These are phyloP conservation scores for Pseudomyrmex sp. DNA, from an alignment of 1,140 invertebrate genomes.

Conservation along the genomic window DNA sequence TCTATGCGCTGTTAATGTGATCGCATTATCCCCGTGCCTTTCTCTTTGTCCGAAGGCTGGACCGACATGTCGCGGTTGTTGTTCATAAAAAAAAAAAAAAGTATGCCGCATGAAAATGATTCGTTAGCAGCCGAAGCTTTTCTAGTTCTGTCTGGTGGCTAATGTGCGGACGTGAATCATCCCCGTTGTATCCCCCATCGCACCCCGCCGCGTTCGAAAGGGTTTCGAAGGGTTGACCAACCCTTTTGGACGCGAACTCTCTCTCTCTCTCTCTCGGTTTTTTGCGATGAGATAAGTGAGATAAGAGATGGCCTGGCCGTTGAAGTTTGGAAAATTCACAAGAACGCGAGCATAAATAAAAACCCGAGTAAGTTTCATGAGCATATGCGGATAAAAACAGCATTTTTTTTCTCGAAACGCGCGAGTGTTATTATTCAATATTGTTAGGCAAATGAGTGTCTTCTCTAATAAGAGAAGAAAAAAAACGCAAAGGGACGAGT, in stretches of 20 bases:
- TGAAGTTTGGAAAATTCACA: background rate
- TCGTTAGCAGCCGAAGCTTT: slow-evolving; percentile 36
- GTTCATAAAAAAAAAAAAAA: slow-evolving; percentile 36
- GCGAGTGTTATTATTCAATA: background rate
- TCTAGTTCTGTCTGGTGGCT: slow-evolving; percentile 41
- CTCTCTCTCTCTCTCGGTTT: slow-evolving; percentile 2
- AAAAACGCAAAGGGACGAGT: background rate
- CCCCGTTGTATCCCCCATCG: slow-evolving; percentile 47
- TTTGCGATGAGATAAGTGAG: slow-evolving; percentile 40
- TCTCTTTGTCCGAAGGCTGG: background rate
- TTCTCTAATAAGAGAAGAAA: background rate
- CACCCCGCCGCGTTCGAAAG: slow-evolving; percentile 14
- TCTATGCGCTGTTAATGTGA: slow-evolving; percentile 39
- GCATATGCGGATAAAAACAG: background rate
- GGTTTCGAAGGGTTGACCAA: slow-evolving; percentile 21
- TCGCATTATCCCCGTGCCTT: slow-evolving; percentile 26
- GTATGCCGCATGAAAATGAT: slow-evolving; percentile 40
- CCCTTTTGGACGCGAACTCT: slow-evolving; percentile 3
- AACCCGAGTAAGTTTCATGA: background rate
- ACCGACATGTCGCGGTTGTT: background rate
- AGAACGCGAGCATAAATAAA: background rate
- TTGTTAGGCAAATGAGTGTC: background rate
- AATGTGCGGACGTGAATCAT: slow-evolving; percentile 59
- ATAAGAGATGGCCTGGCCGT: slow-evolving; percentile 9
- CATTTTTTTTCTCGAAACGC: background rate